Evolutionary conservation across 2,113 vertebrate species (phyloP), one percentile per base, ranked within the genome.

Genomic region (Nematolebias whitei): DNA sequence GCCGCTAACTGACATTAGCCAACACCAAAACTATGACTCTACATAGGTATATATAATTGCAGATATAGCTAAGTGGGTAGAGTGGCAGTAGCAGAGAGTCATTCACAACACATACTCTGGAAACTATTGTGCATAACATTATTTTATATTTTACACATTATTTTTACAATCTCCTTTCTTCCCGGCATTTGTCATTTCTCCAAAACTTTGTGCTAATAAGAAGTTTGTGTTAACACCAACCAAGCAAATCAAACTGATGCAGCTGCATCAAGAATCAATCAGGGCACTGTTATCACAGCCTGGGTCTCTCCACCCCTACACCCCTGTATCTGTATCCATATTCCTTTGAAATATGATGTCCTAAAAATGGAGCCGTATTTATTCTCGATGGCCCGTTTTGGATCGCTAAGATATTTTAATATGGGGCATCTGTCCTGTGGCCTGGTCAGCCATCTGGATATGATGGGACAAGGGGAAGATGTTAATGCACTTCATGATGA

Each of bases 401-500:
- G 74, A 87, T 79, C 84, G 66, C 84, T 69, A 54, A 76, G 74
- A 84, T 83, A 85, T 88, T 89, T 85, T 75, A 62, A 87, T 85
- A 82, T 64, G 76, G 68, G 79, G 85, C 91, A 92, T 92, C 88
- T 92, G 91, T 85, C 87, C 77, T 51, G 43, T 62, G 78, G 63
- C 76, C 66, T 76, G 74, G 47, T 68, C 70, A 51, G 80, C 92
- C 92, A 92, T 92, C 91, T 93, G 91, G 90, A 90, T 88, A 38
- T 67, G 68, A 66, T 62, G 35, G 82, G 72, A 80, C 87, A 79
- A 74, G 59, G 77, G 89, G 85, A 87, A 71, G 88, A 91, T 80
- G 88, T 89, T 89, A 92, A 92, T 92, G 91, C 90, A 92, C 91
- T 92, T 92, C 89, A 88, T 89, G 91, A 93, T 90, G 91, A 91